Base-by-base conservation (phyloP, 2,888 invertebrate genomes). In the Unio delphinus region DNA sequence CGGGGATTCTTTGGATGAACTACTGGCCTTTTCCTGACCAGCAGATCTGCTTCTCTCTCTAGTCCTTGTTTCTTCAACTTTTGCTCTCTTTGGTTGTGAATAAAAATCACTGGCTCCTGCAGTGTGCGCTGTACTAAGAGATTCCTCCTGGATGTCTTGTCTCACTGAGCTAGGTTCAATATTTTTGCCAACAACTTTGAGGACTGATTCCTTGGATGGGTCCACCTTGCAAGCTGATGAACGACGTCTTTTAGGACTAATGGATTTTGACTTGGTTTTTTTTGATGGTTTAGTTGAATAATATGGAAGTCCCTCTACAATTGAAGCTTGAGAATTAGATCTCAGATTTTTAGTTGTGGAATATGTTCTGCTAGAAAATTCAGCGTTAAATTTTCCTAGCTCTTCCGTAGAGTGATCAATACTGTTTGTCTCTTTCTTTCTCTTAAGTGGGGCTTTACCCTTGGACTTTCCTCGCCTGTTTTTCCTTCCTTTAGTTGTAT, bases 261-360 rank as follows among this genome's bases (percentile, higher is more conserved):
- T 60, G 55, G 54, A 65, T 69, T 70, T 61, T 68, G 68, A 30
- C 54, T 63, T 63, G 66, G 66, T 67, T 55, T 57, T 20, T 55
- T 45, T 62, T 55, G 70, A 61, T 56, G 45, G 17, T 61, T 56
- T 61, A 55, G 60, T 55, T 57, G 64, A 57, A 68, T 67, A 77
- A 66, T 77, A 77, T 61, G 77, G 75, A 34, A 78, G 70, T 34
- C 78, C 78, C 18, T 70, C 70, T 55, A 76, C 57, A 0, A 78
- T 65, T 56, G 69, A 65, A 7, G 78, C 78, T 55, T 72, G 64
- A 26, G 74, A 67, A 65, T 79, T 77, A 34, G 77, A 77, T 55
- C 79, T 65, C 15, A 76, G 62, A 59, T 78, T 76, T 64, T 73
- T 75, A 11, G 74, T 68, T 63, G 73, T 71, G 26, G 75, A 67